A percentile compares a stretch with the other conserved stretches of the same genome.
phyloP scores from a whole-genome alignment of 2,113 vertebrate genomes.

The Toxotes chatareus region DNA sequence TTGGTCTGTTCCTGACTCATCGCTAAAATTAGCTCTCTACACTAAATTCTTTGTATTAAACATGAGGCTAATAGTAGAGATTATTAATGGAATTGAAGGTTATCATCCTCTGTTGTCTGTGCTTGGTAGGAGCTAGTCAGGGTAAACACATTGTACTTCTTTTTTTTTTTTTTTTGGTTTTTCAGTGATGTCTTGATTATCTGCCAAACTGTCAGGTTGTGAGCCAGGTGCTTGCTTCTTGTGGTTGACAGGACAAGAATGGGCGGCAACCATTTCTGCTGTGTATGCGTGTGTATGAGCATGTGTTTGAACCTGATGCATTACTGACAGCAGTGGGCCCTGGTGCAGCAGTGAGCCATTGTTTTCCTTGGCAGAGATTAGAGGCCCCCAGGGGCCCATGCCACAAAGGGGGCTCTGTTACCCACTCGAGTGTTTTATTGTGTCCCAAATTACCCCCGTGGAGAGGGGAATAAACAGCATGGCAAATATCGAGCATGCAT shows the following conservation, averaged over 20 bases:
- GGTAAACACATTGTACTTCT: constrained; percentile 11
- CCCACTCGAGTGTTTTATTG: constrained; percentile 92
- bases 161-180: background rate
- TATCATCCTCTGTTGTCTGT: constrained; percentile 7
- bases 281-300: constrained; percentile 20
- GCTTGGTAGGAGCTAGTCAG: background rate
- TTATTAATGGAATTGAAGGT: background rate
- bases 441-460: constrained; percentile 92
- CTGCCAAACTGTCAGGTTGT: constrained; percentile 81
- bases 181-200: constrained; percentile 76
- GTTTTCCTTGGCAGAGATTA: constrained; percentile 94
- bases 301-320: constrained; percentile 83
- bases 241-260: constrained; percentile 71
- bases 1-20: constrained; percentile 2
- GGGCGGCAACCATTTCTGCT: constrained; percentile 21
- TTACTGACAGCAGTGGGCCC: constrained; percentile 89
- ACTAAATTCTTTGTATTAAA: background rate
- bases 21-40: background rate
- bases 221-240: constrained; percentile 87
- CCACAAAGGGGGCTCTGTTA: constrained; percentile 97
- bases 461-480: constrained; percentile 89
- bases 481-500: constrained; percentile 93
- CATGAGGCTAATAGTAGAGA: background rate
- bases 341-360: constrained; percentile 89
- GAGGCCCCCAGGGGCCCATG: constrained; percentile 89